Evolutionary conservation across 1,140 invertebrate genomes (phyloP), one percentile per base, ranked within the genome.

Genomic region (Nomia melanderi): DNA sequence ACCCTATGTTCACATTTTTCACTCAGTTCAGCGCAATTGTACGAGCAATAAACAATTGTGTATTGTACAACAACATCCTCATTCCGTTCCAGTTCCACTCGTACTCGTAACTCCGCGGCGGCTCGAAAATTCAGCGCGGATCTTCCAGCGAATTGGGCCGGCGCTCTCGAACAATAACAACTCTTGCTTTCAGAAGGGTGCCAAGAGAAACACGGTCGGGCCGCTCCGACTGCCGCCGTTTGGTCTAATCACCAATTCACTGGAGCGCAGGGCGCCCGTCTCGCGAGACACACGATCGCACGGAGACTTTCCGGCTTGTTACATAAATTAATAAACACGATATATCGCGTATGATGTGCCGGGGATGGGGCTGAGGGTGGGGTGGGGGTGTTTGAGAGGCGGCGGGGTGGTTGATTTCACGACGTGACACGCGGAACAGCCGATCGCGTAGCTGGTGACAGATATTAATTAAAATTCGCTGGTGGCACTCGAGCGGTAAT

Each of bases 401-500:
- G 12, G 41, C n/a, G 14, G 11, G 11, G 27, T 3, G n/a, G 39
- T 11, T 12, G 36, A 70, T 27, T 54, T 27, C 39, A 25, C 25
- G 53, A 17, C 17, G 11, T 17, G 67, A 60, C 33, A 60, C n/a
- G 59, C 33, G 33, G 9, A 36, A 60, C 59, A 20, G 9, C 33
- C 29, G 59, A 62, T 62, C 59, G 33, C 33, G n/a, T 12, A 25
- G 33, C n/a, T n/a, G 73, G 12, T 62, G 47, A 27, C 36, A 47
- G 31, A 59, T 78, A 78, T 77, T 76, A 83, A 83, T 85, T 85
- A 83, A 83, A 83, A 85, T 76, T 67, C 53, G 39, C 53, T 23
- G 7, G 33, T 20, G 23, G 2, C 72, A 70, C 78, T 78, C 59
- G 59, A 73, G 44, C 31, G 47, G 65, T 78, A 78, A 85, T 77